Percentiles rank a stretch among this genome's conserved stretches.
Evolutionary conservation across 2,797 vertebrate genomes (phyloP).

Genomic region (Gambusia yucatana): DNA sequence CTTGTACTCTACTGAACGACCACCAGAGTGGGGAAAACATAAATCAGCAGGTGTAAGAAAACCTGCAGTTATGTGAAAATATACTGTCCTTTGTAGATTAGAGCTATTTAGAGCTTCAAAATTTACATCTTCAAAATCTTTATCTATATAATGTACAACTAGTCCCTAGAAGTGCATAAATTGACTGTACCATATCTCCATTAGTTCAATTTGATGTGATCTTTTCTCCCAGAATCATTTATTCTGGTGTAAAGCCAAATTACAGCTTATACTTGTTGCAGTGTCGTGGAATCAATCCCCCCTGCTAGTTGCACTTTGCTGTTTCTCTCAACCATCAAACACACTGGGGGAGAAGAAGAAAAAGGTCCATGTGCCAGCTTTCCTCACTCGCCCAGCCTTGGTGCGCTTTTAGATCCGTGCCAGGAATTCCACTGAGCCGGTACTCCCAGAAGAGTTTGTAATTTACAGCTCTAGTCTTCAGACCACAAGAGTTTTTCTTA

Average conservation of each 20-base stretch:
- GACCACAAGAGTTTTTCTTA: slow-evolving; percentile 78
- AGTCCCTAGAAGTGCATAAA: neutral
- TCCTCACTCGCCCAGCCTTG: slow-evolving; percentile 45
- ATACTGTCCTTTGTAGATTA: neutral
- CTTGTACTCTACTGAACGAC: neutral
- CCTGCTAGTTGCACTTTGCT: neutral
- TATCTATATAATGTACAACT: neutral
- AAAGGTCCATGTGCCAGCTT: slow-evolving; percentile 42
- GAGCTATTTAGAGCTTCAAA: neutral
- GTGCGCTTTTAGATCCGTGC: slow-evolving; percentile 44
- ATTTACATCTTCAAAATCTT: neutral
- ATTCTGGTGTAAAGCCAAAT: neutral
- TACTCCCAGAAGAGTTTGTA: slow-evolving; percentile 65
- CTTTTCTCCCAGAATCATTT: neutral
- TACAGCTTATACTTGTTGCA: neutral
- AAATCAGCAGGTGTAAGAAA: neutral
- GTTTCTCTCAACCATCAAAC: slow-evolving; percentile 7
- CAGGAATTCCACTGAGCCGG: slow-evolving; percentile 72
- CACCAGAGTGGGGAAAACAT: neutral
- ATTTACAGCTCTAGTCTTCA: slow-evolving; percentile 78
- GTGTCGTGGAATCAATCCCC: neutral
- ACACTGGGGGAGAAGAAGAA: slow-evolving; percentile 8
- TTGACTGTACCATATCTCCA: neutral
- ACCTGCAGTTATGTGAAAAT: neutral
- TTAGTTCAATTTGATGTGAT: neutral